Conservation (phyloP, 92 coral and sea anemone genomes). For the Palythoa grandis region DNA sequence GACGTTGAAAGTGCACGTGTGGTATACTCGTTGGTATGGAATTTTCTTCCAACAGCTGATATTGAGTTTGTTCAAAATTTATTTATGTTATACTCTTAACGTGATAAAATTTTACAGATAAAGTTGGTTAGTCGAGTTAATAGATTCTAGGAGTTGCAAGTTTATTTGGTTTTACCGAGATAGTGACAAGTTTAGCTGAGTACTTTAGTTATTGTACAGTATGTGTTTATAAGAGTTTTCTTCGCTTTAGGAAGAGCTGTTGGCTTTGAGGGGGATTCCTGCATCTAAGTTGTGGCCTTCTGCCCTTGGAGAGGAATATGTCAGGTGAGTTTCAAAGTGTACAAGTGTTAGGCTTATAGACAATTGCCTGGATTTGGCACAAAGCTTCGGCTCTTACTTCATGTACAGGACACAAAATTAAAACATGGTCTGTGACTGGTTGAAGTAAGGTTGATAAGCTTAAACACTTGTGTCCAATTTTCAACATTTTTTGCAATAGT, state of each 20-base stretch:
- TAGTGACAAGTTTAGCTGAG: background rate
- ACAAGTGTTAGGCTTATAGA: too few species aligned
- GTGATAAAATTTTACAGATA: background rate
- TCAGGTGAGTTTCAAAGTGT: slow-evolving; percentile 58
- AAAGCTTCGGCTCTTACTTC: too few species aligned
- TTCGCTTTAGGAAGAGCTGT: slow-evolving; percentile 74
- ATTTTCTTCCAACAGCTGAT: background rate
- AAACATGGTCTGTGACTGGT: too few species aligned
- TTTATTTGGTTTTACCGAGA: background rate
- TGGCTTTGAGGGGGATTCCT: slow-evolving; percentile 72
- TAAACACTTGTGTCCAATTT: too few species aligned
- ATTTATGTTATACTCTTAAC: background rate
- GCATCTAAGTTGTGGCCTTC: slow-evolving; percentile 82
- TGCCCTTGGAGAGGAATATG: slow-evolving; percentile 76
- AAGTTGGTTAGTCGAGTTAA: background rate
- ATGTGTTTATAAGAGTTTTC: background rate
- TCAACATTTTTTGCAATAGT: too few species aligned
- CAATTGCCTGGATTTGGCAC: too few species aligned
- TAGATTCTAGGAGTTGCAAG: background rate
- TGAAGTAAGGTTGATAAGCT: too few species aligned
- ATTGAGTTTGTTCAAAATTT: background rate
- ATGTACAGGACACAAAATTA: too few species aligned
- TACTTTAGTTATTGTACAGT: too few species aligned
- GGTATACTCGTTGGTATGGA: slow-evolving; percentile 63
- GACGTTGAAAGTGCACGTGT: slow-evolving; percentile 69